Evolutionary conservation across 2,113 vertebrate genomes (phyloP).

Genomic region (Axis porcinus): DNA sequence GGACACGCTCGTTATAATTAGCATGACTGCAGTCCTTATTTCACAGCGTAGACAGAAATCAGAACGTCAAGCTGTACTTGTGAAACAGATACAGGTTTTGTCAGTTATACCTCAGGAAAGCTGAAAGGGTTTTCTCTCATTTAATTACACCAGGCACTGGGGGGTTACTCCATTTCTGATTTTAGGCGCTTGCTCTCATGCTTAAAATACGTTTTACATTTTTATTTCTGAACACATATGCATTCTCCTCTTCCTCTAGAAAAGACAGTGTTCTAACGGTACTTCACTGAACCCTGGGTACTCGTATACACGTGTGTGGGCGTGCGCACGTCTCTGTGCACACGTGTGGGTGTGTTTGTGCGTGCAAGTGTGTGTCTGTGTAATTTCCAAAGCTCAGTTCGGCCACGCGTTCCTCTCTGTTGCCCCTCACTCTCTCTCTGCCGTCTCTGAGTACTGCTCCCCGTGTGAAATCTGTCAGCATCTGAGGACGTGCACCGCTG

Average conservation of each 20-base stretch:
- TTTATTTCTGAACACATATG: neutral
- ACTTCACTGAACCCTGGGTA: neutral
- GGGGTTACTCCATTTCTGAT: neutral
- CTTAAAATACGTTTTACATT: neutral
- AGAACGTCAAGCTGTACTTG: rapidly evolving
- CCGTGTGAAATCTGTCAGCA: rapidly evolving
- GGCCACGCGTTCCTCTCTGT: neutral
- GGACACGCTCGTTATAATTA: neutral
- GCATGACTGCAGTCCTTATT: neutral
- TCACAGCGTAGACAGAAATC: neutral
- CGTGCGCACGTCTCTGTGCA: neutral
- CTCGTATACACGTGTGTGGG: neutral
- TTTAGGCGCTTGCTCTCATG: neutral
- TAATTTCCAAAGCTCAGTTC: neutral
- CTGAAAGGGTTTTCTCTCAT: too few species aligned
- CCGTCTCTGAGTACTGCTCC: too few species aligned
- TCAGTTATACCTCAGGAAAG: too few species aligned
- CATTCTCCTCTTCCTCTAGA: neutral
- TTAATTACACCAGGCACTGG: neutral
- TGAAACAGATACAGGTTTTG: neutral
- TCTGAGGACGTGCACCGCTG: neutral
- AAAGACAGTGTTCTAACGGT: neutral
- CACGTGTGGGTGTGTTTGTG: neutral
- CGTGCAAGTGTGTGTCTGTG: too few species aligned
- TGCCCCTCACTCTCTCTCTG: neutral